Conservation (phyloP, 2,113 vertebrate genomes). For the Hyperoodon ampullatus region DNA sequence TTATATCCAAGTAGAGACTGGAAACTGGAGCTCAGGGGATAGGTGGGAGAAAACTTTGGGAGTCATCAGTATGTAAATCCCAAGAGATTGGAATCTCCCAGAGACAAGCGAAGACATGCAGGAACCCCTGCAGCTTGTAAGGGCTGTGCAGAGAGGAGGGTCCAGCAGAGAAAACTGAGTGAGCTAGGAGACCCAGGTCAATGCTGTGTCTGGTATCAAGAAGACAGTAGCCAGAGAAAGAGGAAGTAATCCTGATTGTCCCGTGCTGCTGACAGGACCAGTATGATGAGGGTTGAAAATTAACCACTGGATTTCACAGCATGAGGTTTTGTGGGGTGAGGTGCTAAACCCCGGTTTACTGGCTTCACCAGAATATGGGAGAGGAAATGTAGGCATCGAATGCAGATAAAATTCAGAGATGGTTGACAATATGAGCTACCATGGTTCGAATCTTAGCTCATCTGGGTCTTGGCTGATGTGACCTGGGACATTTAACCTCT, state of each 20-base stretch:
- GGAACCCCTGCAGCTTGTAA: accelerated
- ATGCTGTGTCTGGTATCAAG: accelerated
- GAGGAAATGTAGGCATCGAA: not conserved
- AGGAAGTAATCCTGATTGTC: no score
- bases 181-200: not conserved
- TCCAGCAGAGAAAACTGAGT: not conserved
- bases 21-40: no score
- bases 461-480: not conserved
- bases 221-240: not conserved
- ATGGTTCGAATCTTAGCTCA: not conserved
- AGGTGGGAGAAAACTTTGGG: not conserved
- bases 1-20: not conserved
- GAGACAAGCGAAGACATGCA: not conserved
- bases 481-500: not conserved
- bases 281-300: accelerated
- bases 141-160: not conserved
- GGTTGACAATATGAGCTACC: no score
- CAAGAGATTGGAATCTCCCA: not conserved
- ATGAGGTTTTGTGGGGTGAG: accelerated
- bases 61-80: not conserved
- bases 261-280: accelerated
- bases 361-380: not conserved
- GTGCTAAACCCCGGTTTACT: not conserved
- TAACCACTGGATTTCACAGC: not conserved
- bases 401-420: not conserved